These are phyloP conservation scores for Lasioglossum leucozonium DNA, from an alignment of 2,888 invertebrate genomes.

Conservation along the genomic window DNA sequence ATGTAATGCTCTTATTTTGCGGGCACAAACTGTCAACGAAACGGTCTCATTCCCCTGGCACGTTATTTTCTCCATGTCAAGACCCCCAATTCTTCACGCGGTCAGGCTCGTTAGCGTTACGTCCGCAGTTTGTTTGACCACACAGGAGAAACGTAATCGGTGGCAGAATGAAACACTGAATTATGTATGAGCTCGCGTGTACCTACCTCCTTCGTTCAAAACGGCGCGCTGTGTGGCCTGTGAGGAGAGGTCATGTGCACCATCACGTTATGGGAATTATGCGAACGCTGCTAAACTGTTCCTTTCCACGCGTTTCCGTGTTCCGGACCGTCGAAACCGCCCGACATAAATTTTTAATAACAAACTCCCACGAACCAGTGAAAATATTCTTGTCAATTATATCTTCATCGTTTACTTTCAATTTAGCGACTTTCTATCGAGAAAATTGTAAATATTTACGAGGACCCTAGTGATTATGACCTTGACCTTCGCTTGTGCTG, in stretches of 20 bases:
- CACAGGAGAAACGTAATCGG: slow-evolving; percentile 30
- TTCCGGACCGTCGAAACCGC: not conserved
- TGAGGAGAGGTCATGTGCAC: slow-evolving; percentile 4
- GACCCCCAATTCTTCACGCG: not conserved
- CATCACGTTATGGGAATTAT: slow-evolving; percentile 29
- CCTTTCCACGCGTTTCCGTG: not conserved
- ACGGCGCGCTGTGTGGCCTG: not conserved
- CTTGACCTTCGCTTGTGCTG: not conserved
- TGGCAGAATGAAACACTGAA: slow-evolving; percentile 29
- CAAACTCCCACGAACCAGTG: not conserved
- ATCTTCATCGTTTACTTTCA: not conserved
- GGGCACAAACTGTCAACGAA: not conserved
- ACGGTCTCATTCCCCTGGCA: not conserved
- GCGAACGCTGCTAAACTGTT: slow-evolving; percentile 2
- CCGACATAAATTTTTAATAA: not conserved
- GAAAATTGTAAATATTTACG: not conserved
- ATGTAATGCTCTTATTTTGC: not conserved
- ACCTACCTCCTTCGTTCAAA: not conserved
- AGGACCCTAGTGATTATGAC: not conserved
- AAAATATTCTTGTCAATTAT: not conserved
- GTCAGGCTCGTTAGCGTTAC: not conserved
- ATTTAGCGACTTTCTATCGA: not conserved
- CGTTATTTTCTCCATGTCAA: not conserved
- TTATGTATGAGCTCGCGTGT: slow-evolving; percentile 34
- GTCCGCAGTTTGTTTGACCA: slow-evolving; percentile 1